Conservation (phyloP, 1,140 invertebrate species). For the Glossosoma conforme region DNA sequence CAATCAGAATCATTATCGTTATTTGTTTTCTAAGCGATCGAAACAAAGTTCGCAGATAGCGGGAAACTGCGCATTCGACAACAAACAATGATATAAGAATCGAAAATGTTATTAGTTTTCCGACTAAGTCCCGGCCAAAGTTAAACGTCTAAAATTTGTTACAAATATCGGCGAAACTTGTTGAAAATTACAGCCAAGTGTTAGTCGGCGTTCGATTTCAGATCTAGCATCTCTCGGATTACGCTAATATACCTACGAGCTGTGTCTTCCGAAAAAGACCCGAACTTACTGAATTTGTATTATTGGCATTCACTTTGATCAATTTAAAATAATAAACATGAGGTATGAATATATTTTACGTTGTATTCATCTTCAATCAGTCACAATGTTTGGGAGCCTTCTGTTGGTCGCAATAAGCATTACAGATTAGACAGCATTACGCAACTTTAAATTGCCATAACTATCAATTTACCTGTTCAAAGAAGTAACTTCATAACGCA, state of each 20-base stretch:
- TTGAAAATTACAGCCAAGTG: slow-evolving; percentile 15
- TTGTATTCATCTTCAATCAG: too few species aligned
- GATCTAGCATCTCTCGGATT: neutral
- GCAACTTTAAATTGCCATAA: too few species aligned
- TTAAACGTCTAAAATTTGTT: slow-evolving; percentile 19
- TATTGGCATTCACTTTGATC: too few species aligned
- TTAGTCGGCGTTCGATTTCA: neutral
- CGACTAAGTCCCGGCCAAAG: slow-evolving; percentile 11
- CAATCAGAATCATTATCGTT: slow-evolving; percentile 12
- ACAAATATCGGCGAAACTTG: slow-evolving; percentile 21
- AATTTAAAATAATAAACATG: too few species aligned
- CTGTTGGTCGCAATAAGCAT: too few species aligned
- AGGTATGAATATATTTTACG: too few species aligned
- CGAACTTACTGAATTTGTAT: too few species aligned
- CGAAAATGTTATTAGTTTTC: slow-evolving; percentile 27
- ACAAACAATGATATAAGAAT: slow-evolving; percentile 27
- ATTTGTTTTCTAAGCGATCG: slow-evolving; percentile 19
- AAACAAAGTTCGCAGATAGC: slow-evolving; percentile 15
- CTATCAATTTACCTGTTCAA: too few species aligned
- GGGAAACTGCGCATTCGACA: slow-evolving; percentile 5
- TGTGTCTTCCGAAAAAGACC: too few species aligned
- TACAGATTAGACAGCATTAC: too few species aligned
- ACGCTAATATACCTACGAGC: slow-evolving; percentile 18
- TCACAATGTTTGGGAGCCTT: too few species aligned
- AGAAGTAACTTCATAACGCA: too few species aligned